Base-by-base conservation (phyloP, 1,140 invertebrate species). In the Eriosoma lanigerum region DNA sequence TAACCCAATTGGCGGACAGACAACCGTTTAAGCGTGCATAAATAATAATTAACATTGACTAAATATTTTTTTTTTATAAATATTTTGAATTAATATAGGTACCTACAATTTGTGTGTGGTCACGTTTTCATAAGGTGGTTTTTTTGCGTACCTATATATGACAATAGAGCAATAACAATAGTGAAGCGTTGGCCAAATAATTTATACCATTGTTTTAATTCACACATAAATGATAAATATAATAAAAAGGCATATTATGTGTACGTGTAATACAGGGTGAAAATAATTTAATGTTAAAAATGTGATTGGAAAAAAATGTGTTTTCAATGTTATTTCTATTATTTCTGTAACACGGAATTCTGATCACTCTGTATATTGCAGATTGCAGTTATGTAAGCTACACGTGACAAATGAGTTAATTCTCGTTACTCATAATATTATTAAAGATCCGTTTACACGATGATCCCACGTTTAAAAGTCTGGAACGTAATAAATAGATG, bases 361-460 rank as follows among this genome's bases (percentile, higher is more conserved):
- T n/a, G n/a, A n/a, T n/a, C n/a, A n/a, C n/a, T n/a, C n/a, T n/a
- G n/a, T n/a, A n/a, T n/a, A n/a, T n/a, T 52, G 50, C 50, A 5
- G 15, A 1, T 3, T 3, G 50, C 50, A 52, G 50, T 19, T 64
- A 21, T 60, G 19, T 19, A 12, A 44, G 9, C 19, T 19, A 64
- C 62, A 64, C 62, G 62, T 64, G 62, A 64, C 62, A 64, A 64
- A 64, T 64, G 62, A 19, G n/a, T 64, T 64, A 64, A 64, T 44
- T 3, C 62, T 1, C 32, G 15, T 52, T 52, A 52, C 50, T 52
- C 50, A 52, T 52, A 52, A 19, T 52, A 52, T 52, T 19, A 52
- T 19, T 19, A 52, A 52, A 19, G 50, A 19, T 52, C 50, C 50
- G 32, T 38, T 38, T 60, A 5, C 26, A 5, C 10, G 6, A 60